A percentile compares a stretch with the other conserved stretches of the same genome.
These are phyloP conservation scores for Limosa lapponica DNA, from an alignment of 2,797 vertebrate genomes.

Conservation along the genomic window DNA sequence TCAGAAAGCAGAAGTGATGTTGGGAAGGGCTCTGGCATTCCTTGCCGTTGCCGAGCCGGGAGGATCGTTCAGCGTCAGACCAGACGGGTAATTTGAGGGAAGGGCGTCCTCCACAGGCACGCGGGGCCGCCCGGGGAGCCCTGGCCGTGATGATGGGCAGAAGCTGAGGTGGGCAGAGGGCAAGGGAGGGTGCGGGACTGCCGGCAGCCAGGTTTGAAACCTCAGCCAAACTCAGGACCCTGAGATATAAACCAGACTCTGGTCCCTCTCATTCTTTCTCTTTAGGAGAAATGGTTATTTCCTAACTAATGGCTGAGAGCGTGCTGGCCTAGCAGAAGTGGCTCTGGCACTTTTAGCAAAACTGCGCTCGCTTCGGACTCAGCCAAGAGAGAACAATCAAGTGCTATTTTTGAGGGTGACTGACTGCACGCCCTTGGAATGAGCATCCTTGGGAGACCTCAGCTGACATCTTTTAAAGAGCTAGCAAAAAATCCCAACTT, in stretches of 20 bases:
- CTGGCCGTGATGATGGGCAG: neutral
- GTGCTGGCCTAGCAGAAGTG: neutral
- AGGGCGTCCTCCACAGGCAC: neutral
- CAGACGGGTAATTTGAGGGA: neutral
- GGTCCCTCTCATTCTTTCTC: neutral
- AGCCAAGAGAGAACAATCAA: neutral
- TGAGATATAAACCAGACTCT: neutral
- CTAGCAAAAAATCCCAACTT: neutral
- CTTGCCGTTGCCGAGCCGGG: neutral
- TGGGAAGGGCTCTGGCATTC: slow-evolving; percentile 6
- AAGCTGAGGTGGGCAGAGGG: neutral
- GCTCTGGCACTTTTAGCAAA: neutral
- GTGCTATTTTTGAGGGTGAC: neutral
- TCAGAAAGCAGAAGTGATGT: neutral
- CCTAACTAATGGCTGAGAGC: neutral
- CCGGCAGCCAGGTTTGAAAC: neutral
- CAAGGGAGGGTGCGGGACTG: neutral
- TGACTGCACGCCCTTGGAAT: neutral
- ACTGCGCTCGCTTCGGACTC: neutral
- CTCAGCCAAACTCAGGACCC: rapidly evolving
- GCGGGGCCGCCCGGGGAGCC: neutral
- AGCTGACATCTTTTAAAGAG: neutral
- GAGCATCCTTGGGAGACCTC: neutral
- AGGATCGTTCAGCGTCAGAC: neutral
- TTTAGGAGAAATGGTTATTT: neutral